These are phyloP conservation scores for Python bivittatus DNA, from an alignment of 2,113 vertebrate species.

Conservation along the genomic window DNA sequence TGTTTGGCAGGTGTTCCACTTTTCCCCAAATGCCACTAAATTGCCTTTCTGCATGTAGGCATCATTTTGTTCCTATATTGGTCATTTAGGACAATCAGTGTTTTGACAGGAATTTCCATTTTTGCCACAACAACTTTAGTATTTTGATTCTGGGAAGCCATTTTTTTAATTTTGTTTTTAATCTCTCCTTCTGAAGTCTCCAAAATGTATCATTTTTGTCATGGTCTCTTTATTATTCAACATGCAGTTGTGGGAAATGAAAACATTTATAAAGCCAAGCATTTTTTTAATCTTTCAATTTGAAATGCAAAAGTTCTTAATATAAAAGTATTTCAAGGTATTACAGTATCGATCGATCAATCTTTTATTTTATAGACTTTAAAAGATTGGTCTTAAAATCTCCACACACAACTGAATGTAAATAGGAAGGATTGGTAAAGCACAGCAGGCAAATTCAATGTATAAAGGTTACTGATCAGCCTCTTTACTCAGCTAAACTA, in stretches of 20 bases:
- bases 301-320: slow-evolving; percentile 5
- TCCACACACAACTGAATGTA: not conserved
- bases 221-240: slow-evolving; percentile 12
- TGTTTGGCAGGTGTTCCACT: not conserved
- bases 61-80: not conserved
- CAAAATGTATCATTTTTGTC: not conserved
- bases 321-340: not conserved
- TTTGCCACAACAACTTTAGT: not conserved
- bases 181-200: not conserved
- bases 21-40: not conserved
- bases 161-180: slow-evolving; percentile 8
- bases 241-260: not conserved
- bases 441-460: too few relatives aligned
- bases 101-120: not conserved
- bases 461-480: too few relatives aligned
- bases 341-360: not conserved
- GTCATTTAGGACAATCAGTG: not conserved
- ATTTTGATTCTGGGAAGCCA: slow-evolving; percentile 12
- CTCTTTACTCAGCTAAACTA: too few relatives aligned
- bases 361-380: not conserved
- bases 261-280: not conserved
- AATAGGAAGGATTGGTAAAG: too few relatives aligned
- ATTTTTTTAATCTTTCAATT: not conserved
- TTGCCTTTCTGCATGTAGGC: not conserved
- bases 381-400: not conserved